A percentile compares a stretch with the other conserved stretches of the same genome.
These are phyloP conservation scores for Polypedilum pembai DNA, from an alignment of 1,140 invertebrate species.

Conservation along the genomic window DNA sequence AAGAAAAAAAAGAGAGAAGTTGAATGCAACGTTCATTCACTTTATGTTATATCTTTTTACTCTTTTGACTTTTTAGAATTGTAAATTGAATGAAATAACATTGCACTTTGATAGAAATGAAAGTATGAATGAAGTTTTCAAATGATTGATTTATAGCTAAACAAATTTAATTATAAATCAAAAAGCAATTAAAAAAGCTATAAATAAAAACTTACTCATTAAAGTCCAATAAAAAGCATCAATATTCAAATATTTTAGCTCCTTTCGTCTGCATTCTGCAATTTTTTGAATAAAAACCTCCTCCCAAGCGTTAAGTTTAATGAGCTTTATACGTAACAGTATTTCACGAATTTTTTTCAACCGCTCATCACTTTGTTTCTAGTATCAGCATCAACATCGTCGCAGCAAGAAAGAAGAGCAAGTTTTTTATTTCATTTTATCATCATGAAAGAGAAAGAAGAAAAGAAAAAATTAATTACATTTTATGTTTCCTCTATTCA, in stretches of 20 bases:
- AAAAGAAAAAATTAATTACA: slow-evolving; percentile 28
- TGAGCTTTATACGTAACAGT: slow-evolving; percentile 69
- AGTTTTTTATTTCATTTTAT: slow-evolving; percentile 3
- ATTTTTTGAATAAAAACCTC: slow-evolving; percentile 61
- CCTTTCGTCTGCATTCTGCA: slow-evolving; percentile 55
- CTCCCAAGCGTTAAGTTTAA: slow-evolving; percentile 81
- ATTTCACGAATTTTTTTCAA: slow-evolving; percentile 70
- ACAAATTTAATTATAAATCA: background rate
- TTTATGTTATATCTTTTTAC: too few species aligned
- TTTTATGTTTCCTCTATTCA: slow-evolving; percentile 27
- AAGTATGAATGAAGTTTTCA: too few species aligned
- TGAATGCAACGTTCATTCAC: background rate
- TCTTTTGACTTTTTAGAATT: too few species aligned
- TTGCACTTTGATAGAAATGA: too few species aligned
- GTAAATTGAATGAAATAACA: too few species aligned
- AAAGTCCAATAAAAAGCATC: slow-evolving; percentile 67
- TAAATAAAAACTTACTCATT: slow-evolving; percentile 51
- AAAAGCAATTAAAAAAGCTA: slow-evolving; percentile 30
- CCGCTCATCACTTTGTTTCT: slow-evolving; percentile 65
- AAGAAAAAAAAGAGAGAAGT: background rate
- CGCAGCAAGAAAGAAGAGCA: background rate
- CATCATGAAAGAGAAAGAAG: background rate
- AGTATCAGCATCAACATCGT: background rate
- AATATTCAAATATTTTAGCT: slow-evolving; percentile 62
- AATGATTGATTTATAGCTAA: too few species aligned